These are phyloP conservation scores for Lamproptera curius DNA, from an alignment of 2,888 invertebrate genomes.

Conservation along the genomic window DNA sequence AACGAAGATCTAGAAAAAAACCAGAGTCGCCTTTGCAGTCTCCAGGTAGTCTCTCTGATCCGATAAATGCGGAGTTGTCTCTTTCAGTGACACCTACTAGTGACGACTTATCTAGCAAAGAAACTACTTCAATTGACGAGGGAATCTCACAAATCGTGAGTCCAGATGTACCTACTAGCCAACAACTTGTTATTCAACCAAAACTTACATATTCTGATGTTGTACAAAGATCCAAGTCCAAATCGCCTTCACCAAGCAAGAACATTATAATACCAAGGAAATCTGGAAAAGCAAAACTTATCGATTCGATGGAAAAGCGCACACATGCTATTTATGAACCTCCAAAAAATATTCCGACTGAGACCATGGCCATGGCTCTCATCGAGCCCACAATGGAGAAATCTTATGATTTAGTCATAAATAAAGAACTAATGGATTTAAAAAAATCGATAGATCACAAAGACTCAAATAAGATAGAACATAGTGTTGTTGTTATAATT, in stretches of 20 bases:
- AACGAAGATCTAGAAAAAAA: conserved; percentile 60
- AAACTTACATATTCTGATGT: conserved; percentile 69
- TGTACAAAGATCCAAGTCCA: conserved; percentile 69
- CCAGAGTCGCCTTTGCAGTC: conserved; percentile 56
- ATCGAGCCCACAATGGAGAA: conserved; percentile 64
- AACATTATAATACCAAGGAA: conserved; percentile 39
- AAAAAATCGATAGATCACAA: conserved; percentile 77
- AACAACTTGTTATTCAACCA: conserved; percentile 33
- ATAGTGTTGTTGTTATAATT: conserved; percentile 84
- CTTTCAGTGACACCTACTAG: conserved; percentile 65
- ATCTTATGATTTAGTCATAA: conserved; percentile 74
- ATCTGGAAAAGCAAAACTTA: conserved; percentile 54
- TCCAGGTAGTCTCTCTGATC: conserved; percentile 71
- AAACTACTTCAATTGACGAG: conserved; percentile 66
- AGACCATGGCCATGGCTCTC: conserved; percentile 53
- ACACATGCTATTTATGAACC: conserved; percentile 49
- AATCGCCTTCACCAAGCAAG: conserved; percentile 69
- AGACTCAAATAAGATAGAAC: conserved; percentile 80
- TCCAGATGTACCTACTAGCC: conserved; percentile 37
- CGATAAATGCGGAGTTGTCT: conserved; percentile 69
- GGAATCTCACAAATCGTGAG: conserved; percentile 65
- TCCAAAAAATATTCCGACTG: conserved; percentile 41
- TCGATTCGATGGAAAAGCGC: conserved; percentile 60
- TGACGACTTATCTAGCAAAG: conserved; percentile 61
- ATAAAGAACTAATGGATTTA: conserved; percentile 77